These are phyloP conservation scores for Stomatorhinus walkeri DNA, from an alignment of 2,797 vertebrate species.

Conservation along the genomic window DNA sequence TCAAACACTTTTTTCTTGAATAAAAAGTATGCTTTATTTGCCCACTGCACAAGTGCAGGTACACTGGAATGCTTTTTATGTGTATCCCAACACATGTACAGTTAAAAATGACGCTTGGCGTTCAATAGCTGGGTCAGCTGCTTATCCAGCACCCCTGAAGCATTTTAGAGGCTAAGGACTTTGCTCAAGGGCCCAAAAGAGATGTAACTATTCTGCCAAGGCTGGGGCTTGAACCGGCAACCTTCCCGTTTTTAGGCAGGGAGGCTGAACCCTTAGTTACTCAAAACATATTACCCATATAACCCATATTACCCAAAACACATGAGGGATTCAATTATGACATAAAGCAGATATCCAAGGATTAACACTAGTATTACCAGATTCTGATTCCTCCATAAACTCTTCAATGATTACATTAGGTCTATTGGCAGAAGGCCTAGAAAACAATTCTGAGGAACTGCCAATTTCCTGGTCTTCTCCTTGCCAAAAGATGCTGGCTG, in stretches of 20 bases:
- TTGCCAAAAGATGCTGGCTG: neutral
- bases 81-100: neutral
- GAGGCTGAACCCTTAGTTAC: neutral
- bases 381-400: slow-evolving; percentile 24
- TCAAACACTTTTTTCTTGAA: neutral
- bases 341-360: neutral
- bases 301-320: neutral
- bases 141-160: neutral
- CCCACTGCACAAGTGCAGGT: neutral
- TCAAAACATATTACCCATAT: neutral
- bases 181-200: neutral
- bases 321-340: neutral
- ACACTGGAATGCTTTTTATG: neutral
- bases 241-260: neutral
- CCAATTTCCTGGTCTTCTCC: neutral
- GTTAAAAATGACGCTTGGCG: neutral
- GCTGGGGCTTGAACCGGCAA: neutral
- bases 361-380: neutral
- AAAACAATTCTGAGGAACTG: neutral
- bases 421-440: neutral
- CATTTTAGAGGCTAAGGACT: neutral
- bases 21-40: neutral
- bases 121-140: neutral
- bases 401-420: slow-evolving; percentile 32
- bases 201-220: neutral